phyloP scores from a whole-genome alignment of 2,888 invertebrate species.

The Diarsia rubi region DNA sequence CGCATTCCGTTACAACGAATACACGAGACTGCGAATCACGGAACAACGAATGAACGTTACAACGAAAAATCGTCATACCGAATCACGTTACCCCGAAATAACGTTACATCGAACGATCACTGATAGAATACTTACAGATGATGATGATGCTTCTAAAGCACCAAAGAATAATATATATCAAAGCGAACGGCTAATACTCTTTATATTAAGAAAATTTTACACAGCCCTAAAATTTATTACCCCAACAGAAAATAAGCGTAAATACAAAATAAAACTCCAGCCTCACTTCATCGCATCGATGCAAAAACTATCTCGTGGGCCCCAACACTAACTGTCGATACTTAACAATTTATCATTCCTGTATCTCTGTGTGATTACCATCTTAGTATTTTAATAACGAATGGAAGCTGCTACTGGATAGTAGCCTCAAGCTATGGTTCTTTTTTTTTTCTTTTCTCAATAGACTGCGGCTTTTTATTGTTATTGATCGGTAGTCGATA shows the following conservation, averaged over 20 bases:
- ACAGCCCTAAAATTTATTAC: constrained; percentile 7
- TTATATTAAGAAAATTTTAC: neutral
- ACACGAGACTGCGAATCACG: no score
- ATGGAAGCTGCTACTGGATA: constrained; percentile 81
- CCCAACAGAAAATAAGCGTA: constrained; percentile 14
- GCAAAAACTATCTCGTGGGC: constrained; percentile 58
- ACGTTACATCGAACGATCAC: no score
- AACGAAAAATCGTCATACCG: no score
- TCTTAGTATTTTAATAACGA: constrained; percentile 75
- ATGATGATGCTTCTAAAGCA: neutral
- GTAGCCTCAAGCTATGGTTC: constrained; percentile 74
- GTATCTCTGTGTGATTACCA: constrained; percentile 71
- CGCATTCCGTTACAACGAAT: no score
- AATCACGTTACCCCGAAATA: no score
- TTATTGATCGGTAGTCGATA: constrained; percentile 68
- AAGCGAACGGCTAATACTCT: neutral
- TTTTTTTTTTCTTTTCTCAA: constrained; percentile 67
- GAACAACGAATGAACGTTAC: no score
- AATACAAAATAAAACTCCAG: constrained; percentile 34
- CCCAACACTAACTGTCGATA: constrained; percentile 58
- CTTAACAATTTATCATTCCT: constrained; percentile 68
- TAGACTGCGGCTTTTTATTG: constrained; percentile 68
- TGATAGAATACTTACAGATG: neutral
- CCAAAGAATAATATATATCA: neutral
- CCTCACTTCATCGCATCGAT: constrained; percentile 27